Evolutionary conservation across 2,797 vertebrate genomes (phyloP).

Genomic region (Pseudochaenichthys georgianus): DNA sequence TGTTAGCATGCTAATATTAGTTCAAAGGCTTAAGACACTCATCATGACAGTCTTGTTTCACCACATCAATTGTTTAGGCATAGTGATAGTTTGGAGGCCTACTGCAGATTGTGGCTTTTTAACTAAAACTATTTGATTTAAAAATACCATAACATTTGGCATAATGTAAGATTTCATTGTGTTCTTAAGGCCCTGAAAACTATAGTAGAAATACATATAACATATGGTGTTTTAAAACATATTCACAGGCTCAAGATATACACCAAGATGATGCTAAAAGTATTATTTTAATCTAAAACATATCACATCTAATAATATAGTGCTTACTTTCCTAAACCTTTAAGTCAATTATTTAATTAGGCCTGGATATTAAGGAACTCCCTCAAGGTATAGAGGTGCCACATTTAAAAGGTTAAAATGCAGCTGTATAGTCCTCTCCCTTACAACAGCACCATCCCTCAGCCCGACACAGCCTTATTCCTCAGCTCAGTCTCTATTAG

Average conservation of each 20-base stretch:
- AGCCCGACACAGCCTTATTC: conserved; percentile 27
- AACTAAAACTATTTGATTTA: no score
- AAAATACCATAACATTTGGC: no score
- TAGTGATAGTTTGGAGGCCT: no score
- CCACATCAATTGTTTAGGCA: no score
- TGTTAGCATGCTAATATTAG: background rate
- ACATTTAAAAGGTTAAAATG: conserved; percentile 16
- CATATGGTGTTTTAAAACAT: background rate
- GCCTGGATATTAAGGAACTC: background rate
- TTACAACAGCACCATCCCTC: conserved; percentile 16
- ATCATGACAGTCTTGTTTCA: no score
- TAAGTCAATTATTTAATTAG: background rate
- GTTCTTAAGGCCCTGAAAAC: background rate
- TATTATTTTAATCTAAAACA: background rate
- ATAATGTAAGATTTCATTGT: background rate
- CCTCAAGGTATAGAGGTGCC: background rate
- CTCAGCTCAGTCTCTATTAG: conserved; percentile 43
- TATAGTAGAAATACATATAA: background rate
- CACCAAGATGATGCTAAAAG: background rate
- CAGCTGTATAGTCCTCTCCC: background rate
- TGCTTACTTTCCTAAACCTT: background rate
- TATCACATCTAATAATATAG: background rate
- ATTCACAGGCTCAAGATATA: background rate
- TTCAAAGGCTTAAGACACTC: no score
- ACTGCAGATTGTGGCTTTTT: no score